Conservation (phyloP, 1,140 invertebrate species). For the Drosophila malerkotliana region DNA sequence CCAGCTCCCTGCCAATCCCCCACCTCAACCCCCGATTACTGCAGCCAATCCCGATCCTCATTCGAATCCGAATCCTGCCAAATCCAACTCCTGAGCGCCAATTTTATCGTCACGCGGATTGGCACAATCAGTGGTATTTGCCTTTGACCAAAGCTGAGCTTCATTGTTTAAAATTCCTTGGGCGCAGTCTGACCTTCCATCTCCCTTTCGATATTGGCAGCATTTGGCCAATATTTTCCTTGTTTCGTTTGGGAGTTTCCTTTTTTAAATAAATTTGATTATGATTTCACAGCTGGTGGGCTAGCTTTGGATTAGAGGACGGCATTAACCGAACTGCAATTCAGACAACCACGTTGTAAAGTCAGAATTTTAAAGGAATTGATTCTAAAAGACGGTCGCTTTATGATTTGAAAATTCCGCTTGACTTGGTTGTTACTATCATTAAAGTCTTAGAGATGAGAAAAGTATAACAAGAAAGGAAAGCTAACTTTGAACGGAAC, state of each 20-base stretch:
- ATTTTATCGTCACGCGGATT: slow-evolving; percentile 77
- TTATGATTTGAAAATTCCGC: too few relatives aligned
- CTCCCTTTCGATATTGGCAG: slow-evolving; percentile 46
- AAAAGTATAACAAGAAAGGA: too few relatives aligned
- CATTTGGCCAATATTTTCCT: slow-evolving; percentile 55
- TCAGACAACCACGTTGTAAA: slow-evolving; percentile 24
- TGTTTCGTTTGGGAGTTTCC: slow-evolving; percentile 38
- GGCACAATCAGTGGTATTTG: slow-evolving; percentile 80
- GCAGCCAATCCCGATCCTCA: slow-evolving; percentile 19
- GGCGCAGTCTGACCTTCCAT: slow-evolving; percentile 4
- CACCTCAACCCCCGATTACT: slow-evolving; percentile 4
- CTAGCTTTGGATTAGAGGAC: background rate
- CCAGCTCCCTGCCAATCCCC: slow-evolving; percentile 45
- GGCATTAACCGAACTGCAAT: slow-evolving; percentile 14
- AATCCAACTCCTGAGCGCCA: slow-evolving; percentile 50
- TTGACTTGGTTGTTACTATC: too few relatives aligned
- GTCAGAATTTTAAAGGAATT: slow-evolving; percentile 37
- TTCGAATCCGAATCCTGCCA: slow-evolving; percentile 14
- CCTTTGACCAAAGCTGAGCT: slow-evolving; percentile 69
- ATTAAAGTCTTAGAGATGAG: too few relatives aligned
- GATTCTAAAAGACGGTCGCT: slow-evolving; percentile 57
- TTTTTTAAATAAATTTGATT: slow-evolving; percentile 74
- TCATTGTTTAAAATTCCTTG: slow-evolving; percentile 60
- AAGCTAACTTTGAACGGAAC: too few relatives aligned
- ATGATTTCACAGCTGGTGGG: slow-evolving; percentile 32